Evolutionary conservation across 2,888 invertebrate genomes (phyloP).

Genomic region (Endotricha flammealis): DNA sequence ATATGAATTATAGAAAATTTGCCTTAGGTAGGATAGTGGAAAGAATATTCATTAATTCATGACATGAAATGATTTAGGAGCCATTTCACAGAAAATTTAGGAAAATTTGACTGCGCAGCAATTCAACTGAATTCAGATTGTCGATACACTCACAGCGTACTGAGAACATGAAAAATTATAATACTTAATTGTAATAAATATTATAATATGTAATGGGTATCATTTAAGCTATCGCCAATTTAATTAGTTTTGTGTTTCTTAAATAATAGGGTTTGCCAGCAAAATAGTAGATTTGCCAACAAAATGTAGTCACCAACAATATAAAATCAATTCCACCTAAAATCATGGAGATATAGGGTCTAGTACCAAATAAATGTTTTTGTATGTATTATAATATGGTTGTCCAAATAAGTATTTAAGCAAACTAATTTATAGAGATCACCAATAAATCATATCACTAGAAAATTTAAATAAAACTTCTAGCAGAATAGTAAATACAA

Average conservation of each 20-base stretch:
- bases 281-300: slow-evolving; percentile 1
- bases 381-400: slow-evolving; percentile 12
- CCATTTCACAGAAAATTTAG: too few relatives aligned
- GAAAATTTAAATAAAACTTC: slow-evolving; percentile 4
- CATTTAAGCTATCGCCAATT: slow-evolving; percentile 17
- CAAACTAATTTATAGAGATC: slow-evolving; percentile 12
- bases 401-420: slow-evolving; percentile 12
- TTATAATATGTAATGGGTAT: too few relatives aligned
- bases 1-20: background rate
- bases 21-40: too few relatives aligned
- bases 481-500: background rate
- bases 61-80: too few relatives aligned
- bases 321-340: slow-evolving; percentile 1
- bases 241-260: slow-evolving; percentile 4
- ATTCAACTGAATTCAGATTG: too few relatives aligned
- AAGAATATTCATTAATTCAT: too few relatives aligned
- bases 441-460: slow-evolving; percentile 11
- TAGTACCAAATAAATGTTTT: slow-evolving; percentile 12
- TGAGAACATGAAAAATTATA: too few relatives aligned
- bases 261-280: background rate
- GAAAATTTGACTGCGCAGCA: too few relatives aligned
- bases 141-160: too few relatives aligned
- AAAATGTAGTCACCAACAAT: slow-evolving; percentile 1
- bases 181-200: too few relatives aligned
- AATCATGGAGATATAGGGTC: slow-evolving; percentile 6